Evolutionary conservation across 2,113 vertebrate species (phyloP), one percentile per base, ranked within the genome.

Genomic region (Dipodomys spectabilis): DNA sequence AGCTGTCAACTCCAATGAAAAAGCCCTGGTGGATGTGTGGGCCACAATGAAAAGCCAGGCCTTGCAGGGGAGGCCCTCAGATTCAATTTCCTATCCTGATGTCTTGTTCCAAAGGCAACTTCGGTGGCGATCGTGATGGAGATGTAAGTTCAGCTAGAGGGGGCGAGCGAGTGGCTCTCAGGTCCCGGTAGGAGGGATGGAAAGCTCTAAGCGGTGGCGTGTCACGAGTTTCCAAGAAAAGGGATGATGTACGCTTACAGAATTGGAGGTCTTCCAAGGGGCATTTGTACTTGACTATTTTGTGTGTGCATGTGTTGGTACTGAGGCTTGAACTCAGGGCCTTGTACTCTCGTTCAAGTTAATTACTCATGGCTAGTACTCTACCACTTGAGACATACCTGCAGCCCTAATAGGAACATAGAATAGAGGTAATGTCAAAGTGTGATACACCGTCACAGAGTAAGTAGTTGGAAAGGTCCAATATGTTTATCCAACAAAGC

Each of bases 1-100:
- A 74, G 67, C 91, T 96, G 93, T 91, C 93, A 95, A 83, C 60
- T 93, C 72, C 82, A 88, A 82, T 85, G 73, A 93, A 83, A 96
- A 91, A 39, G 73, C 32, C 68, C 89, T 78, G 88, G 90, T 93
- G 95, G 90, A 94, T 79, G 93, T 92, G 94, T 79, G 93, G 67
- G 23, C 93, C 81, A 28, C 94, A 96, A 86, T 86, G 20, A 74
- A 97, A 69, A 82, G 69, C 5, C 20, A 92, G 96, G 86, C 53
- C 15, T 64, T 79, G n/a, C 44, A 72, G 77, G 64, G 80, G 94
- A 89, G 90, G 82, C 45, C 1, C 45, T 97, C n/a, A 72, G 27
- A 25, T 27, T 78, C 83, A 27, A 88, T 97, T 96, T 97, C 96
- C 82, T 94, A 80, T 60, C 88, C 87, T 93, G 79, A 64, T 94